These are phyloP conservation scores for Molanna angustata DNA, from an alignment of 2,888 invertebrate species.

Conservation along the genomic window DNA sequence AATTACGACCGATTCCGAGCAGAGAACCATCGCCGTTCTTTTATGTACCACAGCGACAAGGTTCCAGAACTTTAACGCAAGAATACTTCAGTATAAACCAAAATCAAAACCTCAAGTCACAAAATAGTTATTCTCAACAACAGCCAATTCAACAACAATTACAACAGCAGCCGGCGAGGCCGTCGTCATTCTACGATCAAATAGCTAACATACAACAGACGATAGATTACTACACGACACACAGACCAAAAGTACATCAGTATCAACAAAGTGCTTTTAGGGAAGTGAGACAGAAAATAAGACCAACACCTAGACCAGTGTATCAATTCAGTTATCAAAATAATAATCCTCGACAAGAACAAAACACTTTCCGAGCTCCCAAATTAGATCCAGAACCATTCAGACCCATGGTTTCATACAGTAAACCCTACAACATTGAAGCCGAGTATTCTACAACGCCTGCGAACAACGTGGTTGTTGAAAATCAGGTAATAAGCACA, in stretches of 20 bases:
- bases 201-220: conserved; percentile 65
- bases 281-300: conserved; percentile 42
- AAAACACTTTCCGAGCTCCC: conserved; percentile 49
- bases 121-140: conserved; percentile 39
- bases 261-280: conserved; percentile 42
- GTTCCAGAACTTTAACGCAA: conserved; percentile 51
- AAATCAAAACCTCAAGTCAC: conserved; percentile 47
- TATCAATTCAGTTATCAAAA: conserved; percentile 75
- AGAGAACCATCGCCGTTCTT: conserved; percentile 38
- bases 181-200: conserved; percentile 62
- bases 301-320: conserved; percentile 58
- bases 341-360: conserved; percentile 49
- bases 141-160: conserved; percentile 22
- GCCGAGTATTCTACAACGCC: conserved; percentile 50
- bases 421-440: conserved; percentile 50
- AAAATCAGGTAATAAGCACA: conserved; percentile 51
- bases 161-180: conserved; percentile 43
- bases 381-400: conserved; percentile 61
- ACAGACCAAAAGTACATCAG: conserved; percentile 50
- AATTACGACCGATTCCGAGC: conserved; percentile 45
- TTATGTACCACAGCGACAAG: conserved; percentile 54
- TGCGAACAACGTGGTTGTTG: conserved; percentile 42
- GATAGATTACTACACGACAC: conserved; percentile 60
- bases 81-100: conserved; percentile 55
- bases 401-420: conserved; percentile 61